phyloP scores from a whole-genome alignment of 1,140 invertebrate species.

The Myzus persicae region DNA sequence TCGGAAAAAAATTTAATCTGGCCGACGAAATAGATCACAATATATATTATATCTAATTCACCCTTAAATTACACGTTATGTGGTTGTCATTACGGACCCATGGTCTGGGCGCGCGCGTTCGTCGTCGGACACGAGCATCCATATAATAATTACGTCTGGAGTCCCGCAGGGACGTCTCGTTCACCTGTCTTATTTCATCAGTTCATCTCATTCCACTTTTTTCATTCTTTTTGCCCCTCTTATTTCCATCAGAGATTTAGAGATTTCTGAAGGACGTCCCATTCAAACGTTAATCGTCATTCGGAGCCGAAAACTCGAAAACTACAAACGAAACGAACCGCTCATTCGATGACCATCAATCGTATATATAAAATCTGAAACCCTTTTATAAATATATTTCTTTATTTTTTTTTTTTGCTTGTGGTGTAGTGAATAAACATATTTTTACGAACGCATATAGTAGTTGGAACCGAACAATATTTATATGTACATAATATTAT shows the following conservation, averaged over 20 bases:
- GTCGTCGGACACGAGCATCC: slow-evolving; percentile 33
- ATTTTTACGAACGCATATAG: background rate
- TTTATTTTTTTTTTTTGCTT: background rate
- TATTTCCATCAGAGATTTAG: slow-evolving; percentile 11
- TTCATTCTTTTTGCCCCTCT: background rate
- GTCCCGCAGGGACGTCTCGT: slow-evolving; percentile 40
- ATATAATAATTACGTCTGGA: slow-evolving; percentile 32
- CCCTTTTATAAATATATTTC: background rate
- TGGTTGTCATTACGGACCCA: background rate
- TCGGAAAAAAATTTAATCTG: background rate
- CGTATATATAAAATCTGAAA: background rate
- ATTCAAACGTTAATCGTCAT: slow-evolving; percentile 38
- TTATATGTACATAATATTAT: background rate
- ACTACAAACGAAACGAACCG: background rate
- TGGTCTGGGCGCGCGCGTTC: background rate
- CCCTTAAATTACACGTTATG: slow-evolving; percentile 46
- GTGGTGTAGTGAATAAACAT: background rate
- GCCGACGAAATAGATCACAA: background rate
- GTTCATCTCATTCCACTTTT: background rate
- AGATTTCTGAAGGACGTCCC: background rate
- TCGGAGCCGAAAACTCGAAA: background rate
- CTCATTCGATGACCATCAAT: slow-evolving; percentile 19
- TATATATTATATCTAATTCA: background rate
- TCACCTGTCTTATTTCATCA: slow-evolving; percentile 47
- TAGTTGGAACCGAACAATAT: background rate